These are phyloP conservation scores for Ditylenchus weischeri DNA, from an alignment of 2,888 invertebrate species.

Conservation along the genomic window DNA sequence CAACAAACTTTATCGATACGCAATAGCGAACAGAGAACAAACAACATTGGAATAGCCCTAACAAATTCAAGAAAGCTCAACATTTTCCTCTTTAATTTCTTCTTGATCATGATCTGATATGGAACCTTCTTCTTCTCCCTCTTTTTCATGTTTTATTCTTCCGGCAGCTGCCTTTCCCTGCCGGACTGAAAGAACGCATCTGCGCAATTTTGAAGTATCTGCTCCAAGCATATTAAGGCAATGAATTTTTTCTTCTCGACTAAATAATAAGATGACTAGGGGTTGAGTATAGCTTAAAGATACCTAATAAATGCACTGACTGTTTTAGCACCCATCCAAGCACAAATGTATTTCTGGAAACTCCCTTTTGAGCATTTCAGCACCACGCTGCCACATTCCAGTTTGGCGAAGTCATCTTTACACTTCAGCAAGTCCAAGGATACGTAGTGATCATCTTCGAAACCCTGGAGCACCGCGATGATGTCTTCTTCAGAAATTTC, in stretches of 20 bases:
- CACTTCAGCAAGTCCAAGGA: slow-evolving; percentile 24
- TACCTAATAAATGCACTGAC: slow-evolving; percentile 32
- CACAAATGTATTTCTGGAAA: slow-evolving; percentile 24
- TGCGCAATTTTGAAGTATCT: slow-evolving; percentile 26
- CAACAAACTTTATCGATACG: no score
- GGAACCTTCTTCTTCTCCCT: neutral
- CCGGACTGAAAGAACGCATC: neutral
- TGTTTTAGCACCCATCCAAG: slow-evolving; percentile 44
- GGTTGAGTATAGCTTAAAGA: no score
- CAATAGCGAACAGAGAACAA: no score
- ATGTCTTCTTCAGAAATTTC: slow-evolving; percentile 26
- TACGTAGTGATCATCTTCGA: slow-evolving; percentile 32
- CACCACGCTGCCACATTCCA: slow-evolving; percentile 23
- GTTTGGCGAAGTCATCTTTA: slow-evolving; percentile 19
- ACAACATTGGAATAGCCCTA: no score
- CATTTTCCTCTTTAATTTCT: neutral
- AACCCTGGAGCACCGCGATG: slow-evolving; percentile 27
- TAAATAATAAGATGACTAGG: no score
- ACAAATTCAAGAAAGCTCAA: no score
- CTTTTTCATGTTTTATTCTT: neutral
- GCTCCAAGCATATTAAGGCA: slow-evolving; percentile 35
- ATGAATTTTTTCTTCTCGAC: slow-evolving; percentile 40
- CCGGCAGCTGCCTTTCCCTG: slow-evolving; percentile 13
- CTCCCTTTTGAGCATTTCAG: slow-evolving; percentile 14
- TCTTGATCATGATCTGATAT: neutral